These are phyloP conservation scores for Alethe diademata DNA, from an alignment of 2,113 vertebrate species.

Conservation along the genomic window DNA sequence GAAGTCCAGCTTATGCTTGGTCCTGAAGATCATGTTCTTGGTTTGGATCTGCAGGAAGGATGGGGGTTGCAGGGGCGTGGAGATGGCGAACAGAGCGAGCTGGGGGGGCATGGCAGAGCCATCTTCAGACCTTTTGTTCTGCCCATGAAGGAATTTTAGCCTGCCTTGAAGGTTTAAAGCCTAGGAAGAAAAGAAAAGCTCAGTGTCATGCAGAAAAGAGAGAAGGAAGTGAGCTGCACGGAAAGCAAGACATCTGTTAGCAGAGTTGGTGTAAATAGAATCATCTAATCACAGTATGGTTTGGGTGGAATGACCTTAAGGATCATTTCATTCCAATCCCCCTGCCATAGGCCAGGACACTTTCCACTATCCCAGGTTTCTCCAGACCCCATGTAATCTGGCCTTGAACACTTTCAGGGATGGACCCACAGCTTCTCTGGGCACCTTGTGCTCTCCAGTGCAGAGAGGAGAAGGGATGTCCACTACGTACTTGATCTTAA, in stretches of 20 bases:
- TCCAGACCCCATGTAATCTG: background rate
- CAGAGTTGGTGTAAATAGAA: background rate
- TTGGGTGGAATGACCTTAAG: background rate
- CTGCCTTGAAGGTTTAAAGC: conserved; percentile 78
- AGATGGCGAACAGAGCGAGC: conserved; percentile 77
- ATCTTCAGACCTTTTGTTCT: conserved; percentile 69
- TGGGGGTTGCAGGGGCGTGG: conserved; percentile 75
- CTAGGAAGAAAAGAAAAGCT: conserved; percentile 33
- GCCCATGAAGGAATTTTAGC: conserved; percentile 78
- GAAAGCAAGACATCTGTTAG: background rate
- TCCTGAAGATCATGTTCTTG: conserved; percentile 80
- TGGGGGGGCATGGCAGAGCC: conserved; percentile 61
- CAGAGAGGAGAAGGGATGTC: background rate
- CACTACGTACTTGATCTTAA: background rate
- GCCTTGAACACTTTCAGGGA: background rate
- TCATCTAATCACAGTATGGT: background rate
- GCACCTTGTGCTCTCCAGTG: background rate
- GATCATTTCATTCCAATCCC: background rate
- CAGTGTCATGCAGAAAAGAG: background rate
- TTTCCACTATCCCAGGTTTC: background rate
- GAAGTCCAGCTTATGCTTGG: conserved; percentile 83
- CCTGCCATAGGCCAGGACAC: background rate
- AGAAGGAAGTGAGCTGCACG: background rate
- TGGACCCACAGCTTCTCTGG: background rate
- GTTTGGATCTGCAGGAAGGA: conserved; percentile 78